Percentiles rank a stretch among this genome's conserved stretches.
These are phyloP conservation scores for Papilio gigon DNA, from an alignment of 2,888 invertebrate genomes.

Conservation along the genomic window DNA sequence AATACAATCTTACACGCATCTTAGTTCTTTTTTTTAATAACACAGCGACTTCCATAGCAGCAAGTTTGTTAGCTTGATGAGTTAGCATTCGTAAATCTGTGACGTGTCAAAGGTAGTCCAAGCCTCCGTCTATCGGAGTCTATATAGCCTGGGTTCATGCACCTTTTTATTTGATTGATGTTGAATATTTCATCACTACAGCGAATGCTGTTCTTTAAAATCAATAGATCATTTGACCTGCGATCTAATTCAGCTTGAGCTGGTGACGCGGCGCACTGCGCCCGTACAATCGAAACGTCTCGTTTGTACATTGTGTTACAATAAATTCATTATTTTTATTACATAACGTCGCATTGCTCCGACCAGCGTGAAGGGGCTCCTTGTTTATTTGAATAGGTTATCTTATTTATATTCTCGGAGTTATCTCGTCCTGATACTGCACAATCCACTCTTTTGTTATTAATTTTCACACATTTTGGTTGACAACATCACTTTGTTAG, in stretches of 20 bases:
- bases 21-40: too few species aligned
- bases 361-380: not conserved
- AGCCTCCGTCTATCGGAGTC: too few species aligned
- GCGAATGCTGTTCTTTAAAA: not conserved
- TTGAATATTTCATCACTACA: not conserved
- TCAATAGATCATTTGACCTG: not conserved
- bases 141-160: too few species aligned
- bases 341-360: conserved; percentile 25
- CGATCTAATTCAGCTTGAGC: not conserved
- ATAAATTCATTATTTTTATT: conserved; percentile 34
- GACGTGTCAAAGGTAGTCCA: too few species aligned
- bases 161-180: too few species aligned
- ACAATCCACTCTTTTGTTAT: conserved; percentile 44
- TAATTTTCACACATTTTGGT: conserved; percentile 42
- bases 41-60: too few species aligned
- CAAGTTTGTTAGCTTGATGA: too few species aligned
- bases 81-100: too few species aligned
- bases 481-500: conserved; percentile 35
- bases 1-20: too few species aligned
- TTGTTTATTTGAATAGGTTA: conserved; percentile 33
- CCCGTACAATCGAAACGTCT: too few species aligned
- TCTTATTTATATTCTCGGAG: conserved; percentile 17
- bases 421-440: conserved; percentile 32
- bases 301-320: conserved; percentile 35
- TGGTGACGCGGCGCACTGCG: conserved; percentile 19